phyloP scores from a whole-genome alignment of 2,797 vertebrate genomes.

The Myotis vivesi region DNA sequence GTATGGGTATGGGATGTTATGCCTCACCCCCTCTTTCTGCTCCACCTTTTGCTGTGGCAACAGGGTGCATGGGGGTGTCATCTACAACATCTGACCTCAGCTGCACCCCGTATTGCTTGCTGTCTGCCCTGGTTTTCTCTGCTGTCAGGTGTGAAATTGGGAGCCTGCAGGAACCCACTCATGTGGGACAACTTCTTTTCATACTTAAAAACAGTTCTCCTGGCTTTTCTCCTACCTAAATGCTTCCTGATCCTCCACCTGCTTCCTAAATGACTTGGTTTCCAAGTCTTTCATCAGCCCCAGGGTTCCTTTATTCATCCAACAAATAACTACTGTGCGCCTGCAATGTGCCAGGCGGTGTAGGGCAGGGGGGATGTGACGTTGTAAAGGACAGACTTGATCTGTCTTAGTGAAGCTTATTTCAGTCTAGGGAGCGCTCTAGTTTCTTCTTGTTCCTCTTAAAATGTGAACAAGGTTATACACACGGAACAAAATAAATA shows the following conservation, averaged over 20 bases:
- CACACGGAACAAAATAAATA: neutral
- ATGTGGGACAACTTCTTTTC: neutral
- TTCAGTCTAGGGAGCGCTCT: neutral
- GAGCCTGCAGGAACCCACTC: neutral
- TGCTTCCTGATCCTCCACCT: neutral
- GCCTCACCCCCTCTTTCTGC: neutral
- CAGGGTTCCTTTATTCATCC: neutral
- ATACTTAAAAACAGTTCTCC: neutral
- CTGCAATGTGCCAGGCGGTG: no score
- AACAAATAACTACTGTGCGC: neutral
- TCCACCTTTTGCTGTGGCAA: neutral
- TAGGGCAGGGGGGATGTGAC: neutral
- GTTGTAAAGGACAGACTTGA: neutral
- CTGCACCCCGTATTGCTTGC: neutral
- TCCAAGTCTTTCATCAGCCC: neutral
- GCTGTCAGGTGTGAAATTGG: neutral
- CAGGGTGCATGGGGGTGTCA: neutral
- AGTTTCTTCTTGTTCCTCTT: neutral
- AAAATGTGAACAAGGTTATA: neutral
- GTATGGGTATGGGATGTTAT: neutral
- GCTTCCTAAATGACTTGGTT: neutral
- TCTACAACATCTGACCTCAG: neutral
- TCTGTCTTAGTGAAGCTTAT: neutral
- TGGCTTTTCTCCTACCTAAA: neutral
- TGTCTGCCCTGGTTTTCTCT: neutral